Conservation (phyloP, 2,888 invertebrate species). For the Hypercompe scribonia region DNA sequence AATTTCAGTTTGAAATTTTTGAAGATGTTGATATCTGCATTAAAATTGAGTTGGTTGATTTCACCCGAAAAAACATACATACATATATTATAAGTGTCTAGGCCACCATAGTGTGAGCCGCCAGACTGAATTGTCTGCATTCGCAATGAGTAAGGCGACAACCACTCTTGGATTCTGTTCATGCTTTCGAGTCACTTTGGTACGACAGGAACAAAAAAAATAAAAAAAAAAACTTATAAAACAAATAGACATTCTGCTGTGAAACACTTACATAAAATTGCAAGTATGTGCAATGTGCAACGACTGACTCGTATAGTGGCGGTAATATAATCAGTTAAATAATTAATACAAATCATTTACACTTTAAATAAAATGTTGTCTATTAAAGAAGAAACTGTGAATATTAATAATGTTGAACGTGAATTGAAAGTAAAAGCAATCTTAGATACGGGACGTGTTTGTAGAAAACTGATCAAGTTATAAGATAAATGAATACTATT, state of each 20-base stretch:
- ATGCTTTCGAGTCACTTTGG: too few species aligned
- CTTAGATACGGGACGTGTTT: conserved; percentile 11
- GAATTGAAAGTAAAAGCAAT: conserved; percentile 19
- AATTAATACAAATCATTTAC: conserved; percentile 15
- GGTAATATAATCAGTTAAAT: not conserved
- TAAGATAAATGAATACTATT: conserved; percentile 14
- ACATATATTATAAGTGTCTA: too few species aligned
- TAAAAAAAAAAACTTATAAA: not conserved
- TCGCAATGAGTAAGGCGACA: too few species aligned
- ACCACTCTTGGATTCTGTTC: too few species aligned
- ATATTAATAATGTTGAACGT: conserved; percentile 15
- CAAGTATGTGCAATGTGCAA: not conserved
- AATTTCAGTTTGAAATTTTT: too few species aligned
- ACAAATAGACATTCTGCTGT: not conserved
- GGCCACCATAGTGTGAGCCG: too few species aligned
- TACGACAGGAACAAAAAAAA: too few species aligned
- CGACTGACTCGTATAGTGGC: not conserved
- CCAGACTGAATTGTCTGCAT: too few species aligned
- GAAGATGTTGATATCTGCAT: too few species aligned
- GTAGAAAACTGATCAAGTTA: conserved; percentile 22
- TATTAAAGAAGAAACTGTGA: conserved; percentile 16
- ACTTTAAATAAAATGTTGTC: conserved; percentile 8
- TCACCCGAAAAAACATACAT: too few species aligned
- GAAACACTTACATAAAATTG: not conserved
- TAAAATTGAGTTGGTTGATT: too few species aligned